A percentile compares a stretch with the other conserved stretches of the same genome.
Evolutionary conservation across 30 jellyfish, hydroid and myxozoan genomes (phyloP).

Genomic region (Phacellophora camtschatica): DNA sequence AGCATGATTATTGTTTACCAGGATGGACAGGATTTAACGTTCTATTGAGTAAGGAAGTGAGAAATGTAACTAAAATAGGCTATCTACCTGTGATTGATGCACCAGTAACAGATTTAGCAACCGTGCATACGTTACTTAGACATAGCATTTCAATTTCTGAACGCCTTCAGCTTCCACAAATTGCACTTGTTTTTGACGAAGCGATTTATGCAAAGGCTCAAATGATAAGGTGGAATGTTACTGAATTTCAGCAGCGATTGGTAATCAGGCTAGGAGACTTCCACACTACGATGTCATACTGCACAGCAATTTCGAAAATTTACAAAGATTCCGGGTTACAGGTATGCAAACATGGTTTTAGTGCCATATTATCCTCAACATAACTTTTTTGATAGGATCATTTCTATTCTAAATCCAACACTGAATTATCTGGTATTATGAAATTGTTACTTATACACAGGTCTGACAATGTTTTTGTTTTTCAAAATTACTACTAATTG

Average conservation of each 20-base stretch:
- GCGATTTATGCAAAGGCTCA: conserved; percentile 67
- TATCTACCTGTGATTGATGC: conserved; percentile 41
- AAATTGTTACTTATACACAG: too few species aligned
- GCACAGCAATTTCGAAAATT: conserved; percentile 34
- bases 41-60: not conserved
- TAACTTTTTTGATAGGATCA: not conserved
- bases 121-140: conserved; percentile 29
- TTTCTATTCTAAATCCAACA: not conserved
- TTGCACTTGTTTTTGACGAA: conserved; percentile 55
- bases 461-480: too few species aligned
- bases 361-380: not conserved
- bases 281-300: conserved; percentile 55
- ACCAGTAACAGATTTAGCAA: conserved; percentile 49
- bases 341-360: conserved; percentile 4
- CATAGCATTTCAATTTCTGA: conserved; percentile 7
- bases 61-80: conserved; percentile 24
- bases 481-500: not conserved
- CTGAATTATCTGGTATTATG: too few species aligned
- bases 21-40: conserved; percentile 46
- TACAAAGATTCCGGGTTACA: conserved; percentile 53
- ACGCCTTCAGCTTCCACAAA: not conserved
- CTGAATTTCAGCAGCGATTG: conserved; percentile 17
- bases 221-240: conserved; percentile 37
- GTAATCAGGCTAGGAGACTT: conserved; percentile 60
- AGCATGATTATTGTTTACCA: not conserved